Conservation (phyloP, 2,797 vertebrate species). For the Otolemur crassicaudatus region DNA sequence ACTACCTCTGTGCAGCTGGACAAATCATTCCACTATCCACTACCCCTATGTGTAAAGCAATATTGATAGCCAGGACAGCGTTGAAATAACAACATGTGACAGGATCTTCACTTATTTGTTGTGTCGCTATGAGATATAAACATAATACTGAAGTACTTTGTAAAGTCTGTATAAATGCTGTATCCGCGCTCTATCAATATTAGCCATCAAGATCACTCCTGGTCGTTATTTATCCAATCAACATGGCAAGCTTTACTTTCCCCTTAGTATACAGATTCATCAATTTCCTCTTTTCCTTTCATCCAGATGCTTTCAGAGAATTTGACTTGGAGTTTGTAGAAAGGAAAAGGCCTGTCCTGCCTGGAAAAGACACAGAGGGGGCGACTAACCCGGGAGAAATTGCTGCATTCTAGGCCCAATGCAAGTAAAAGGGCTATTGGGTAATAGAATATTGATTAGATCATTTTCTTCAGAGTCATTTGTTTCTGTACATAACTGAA, state of each 20-base stretch:
- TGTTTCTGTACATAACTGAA: slow-evolving; percentile 63
- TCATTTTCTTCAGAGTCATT: slow-evolving; percentile 72
- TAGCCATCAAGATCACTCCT: neutral
- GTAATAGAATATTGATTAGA: slow-evolving; percentile 79
- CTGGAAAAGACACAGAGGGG: slow-evolving; percentile 40
- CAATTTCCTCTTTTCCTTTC: slow-evolving; percentile 25
- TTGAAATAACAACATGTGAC: neutral
- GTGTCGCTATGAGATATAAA: neutral
- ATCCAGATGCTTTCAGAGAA: slow-evolving; percentile 39
- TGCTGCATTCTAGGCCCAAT: slow-evolving; percentile 34
- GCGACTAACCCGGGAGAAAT: slow-evolving; percentile 57
- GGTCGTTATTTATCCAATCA: slow-evolving; percentile 11
- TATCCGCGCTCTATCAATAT: neutral
- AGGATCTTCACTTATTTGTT: neutral
- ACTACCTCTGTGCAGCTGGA: neutral
- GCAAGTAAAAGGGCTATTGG: slow-evolving; percentile 35
- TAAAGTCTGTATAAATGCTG: neutral
- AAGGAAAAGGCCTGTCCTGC: slow-evolving; percentile 48
- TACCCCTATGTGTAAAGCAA: neutral
- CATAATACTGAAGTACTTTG: neutral
- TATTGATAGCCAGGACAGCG: neutral
- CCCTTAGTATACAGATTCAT: neutral
- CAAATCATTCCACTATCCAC: neutral
- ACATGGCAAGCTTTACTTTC: neutral
- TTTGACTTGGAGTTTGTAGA: slow-evolving; percentile 59